phyloP scores from a whole-genome alignment of 2,113 vertebrate species.

The Saimiri boliviensis region DNA sequence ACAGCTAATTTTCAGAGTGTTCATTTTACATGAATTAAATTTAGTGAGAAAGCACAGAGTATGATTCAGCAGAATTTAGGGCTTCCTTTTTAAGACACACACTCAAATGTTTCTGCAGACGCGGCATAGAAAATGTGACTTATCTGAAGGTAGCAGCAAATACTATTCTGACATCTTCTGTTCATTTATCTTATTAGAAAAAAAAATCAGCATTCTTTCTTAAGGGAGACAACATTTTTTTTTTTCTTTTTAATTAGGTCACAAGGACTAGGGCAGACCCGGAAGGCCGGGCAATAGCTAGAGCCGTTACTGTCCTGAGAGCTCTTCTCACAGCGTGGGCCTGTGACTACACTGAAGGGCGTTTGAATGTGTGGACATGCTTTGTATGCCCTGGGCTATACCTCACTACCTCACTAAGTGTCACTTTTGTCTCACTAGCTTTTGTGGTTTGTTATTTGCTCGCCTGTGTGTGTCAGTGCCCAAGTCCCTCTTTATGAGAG shows the following conservation, averaged over 20 bases:
- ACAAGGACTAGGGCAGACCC: background rate
- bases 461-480: background rate
- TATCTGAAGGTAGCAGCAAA: conserved; percentile 2
- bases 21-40: conserved; percentile 13
- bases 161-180: background rate
- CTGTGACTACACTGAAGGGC: background rate
- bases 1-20: background rate
- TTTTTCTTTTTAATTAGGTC: background rate
- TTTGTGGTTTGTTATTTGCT: background rate
- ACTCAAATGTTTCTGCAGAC: background rate
- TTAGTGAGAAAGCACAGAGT: background rate
- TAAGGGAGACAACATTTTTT: background rate
- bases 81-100: background rate
- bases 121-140: background rate
- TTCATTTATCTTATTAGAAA: conserved; percentile 12
- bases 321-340: background rate
- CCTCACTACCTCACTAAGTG: background rate
- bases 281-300: background rate
- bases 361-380: background rate
- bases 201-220: conserved; percentile 11
- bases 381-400: background rate
- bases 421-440: background rate
- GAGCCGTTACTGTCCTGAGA: background rate
- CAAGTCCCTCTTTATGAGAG: background rate
- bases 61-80: background rate